Conservation (phyloP, 2,113 vertebrate species). For the Pyrgilauda ruficollis region DNA sequence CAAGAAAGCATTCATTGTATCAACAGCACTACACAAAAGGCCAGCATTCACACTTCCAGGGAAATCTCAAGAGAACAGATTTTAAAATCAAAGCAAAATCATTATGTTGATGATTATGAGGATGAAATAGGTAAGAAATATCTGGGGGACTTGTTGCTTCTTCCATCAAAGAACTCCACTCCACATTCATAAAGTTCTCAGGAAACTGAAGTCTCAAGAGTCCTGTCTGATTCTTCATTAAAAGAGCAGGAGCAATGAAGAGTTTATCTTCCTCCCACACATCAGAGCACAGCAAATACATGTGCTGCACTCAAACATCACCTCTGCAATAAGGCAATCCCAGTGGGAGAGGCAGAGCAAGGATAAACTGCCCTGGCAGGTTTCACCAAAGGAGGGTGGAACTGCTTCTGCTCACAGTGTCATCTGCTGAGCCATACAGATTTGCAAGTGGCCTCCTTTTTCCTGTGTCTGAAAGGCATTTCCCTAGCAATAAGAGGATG, state of each 20-base stretch:
- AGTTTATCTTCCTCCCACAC: neutral
- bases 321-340: neutral
- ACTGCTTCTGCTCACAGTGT: neutral
- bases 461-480: neutral
- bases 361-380: neutral
- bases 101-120: neutral
- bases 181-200: neutral
- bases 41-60: neutral
- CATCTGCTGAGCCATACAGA: neutral
- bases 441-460: neutral
- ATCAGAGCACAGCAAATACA: neutral
- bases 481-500: neutral
- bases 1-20: neutral
- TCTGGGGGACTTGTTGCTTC: neutral
- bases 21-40: neutral
- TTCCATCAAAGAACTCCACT: neutral
- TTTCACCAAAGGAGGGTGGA: neutral
- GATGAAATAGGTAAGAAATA: neutral
- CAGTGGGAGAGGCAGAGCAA: neutral
- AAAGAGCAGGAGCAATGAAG: neutral
- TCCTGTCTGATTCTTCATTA: neutral
- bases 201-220: neutral
- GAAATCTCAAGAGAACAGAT: neutral
- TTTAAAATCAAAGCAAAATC: neutral
- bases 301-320: neutral